A percentile compares a stretch with the other conserved stretches of the same genome.
phyloP scores from a whole-genome alignment of 2,888 invertebrate species.

The Thysanoteuthis rhombus region DNA sequence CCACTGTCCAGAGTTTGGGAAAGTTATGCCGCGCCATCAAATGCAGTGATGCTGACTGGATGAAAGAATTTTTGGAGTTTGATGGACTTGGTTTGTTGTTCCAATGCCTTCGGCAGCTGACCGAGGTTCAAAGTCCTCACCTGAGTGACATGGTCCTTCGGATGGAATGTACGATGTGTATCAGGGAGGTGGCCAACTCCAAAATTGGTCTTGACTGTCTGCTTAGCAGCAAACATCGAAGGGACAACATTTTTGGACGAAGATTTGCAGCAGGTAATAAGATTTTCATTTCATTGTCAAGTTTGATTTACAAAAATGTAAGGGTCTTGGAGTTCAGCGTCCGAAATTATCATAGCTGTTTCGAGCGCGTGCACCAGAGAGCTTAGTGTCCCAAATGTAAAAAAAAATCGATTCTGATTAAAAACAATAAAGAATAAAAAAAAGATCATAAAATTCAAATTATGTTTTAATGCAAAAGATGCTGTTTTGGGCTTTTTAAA shows the following conservation, averaged over 20 bases:
- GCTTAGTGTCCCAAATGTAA: too few species aligned
- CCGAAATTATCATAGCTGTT: too few species aligned
- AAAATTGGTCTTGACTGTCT: conserved; percentile 69
- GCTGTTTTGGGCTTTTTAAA: too few species aligned
- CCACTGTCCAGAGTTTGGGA: conserved; percentile 54
- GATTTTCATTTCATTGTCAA: background rate
- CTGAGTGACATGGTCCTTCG: conserved; percentile 61
- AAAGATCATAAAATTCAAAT: too few species aligned
- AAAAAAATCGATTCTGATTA: too few species aligned
- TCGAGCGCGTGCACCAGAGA: too few species aligned
- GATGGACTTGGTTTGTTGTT: conserved; percentile 59
- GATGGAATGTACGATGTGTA: conserved; percentile 69
- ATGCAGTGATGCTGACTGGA: conserved; percentile 58
- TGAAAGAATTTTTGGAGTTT: conserved; percentile 57
- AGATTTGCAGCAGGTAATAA: conserved; percentile 57
- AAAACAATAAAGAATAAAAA: too few species aligned
- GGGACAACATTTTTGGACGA: conserved; percentile 57
- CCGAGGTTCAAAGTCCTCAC: conserved; percentile 47
- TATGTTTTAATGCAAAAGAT: too few species aligned
- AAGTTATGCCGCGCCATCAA: conserved; percentile 55
- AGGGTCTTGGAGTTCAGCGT: too few species aligned
- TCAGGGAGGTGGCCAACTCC: conserved; percentile 69
- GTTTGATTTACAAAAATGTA: too few species aligned
- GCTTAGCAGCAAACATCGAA: conserved; percentile 51
- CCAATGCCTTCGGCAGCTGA: conserved; percentile 54